A percentile compares a stretch with the other conserved stretches of the same genome.
Conservation (phyloP, 2,113 vertebrate genomes). For the Mus pahari region DNA sequence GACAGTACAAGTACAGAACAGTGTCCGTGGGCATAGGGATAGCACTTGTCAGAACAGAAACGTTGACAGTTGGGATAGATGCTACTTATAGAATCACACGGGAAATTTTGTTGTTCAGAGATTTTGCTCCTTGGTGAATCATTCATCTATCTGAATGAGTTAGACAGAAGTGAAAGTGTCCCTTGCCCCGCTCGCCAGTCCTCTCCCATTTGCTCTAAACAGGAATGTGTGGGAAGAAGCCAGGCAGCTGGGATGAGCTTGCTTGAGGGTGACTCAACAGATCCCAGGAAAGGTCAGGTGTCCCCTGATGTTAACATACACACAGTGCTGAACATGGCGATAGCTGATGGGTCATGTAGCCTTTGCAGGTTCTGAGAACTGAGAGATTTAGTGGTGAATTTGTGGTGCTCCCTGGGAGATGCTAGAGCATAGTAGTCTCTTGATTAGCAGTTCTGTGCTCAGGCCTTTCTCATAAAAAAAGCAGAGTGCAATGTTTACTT, state of each 20-base stretch:
- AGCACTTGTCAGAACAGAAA: not conserved
- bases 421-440: not conserved
- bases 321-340: conserved; percentile 16
- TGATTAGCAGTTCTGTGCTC: not conserved
- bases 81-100: not conserved
- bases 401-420: not conserved
- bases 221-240: not conserved
- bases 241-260: not conserved
- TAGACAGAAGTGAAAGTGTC: not conserved
- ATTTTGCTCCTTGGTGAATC: not conserved
- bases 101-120: not conserved
- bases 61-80: not conserved
- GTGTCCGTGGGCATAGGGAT: not conserved
- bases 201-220: not conserved
- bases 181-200: not conserved
- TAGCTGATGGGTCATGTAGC: conserved; percentile 10
- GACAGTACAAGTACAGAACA: not conserved
- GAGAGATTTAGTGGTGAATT: conserved; percentile 3
- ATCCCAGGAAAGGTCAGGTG: conserved; percentile 17
- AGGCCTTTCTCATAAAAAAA: not conserved
- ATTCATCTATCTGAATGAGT: not conserved
- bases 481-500: not conserved
- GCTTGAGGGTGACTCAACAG: not conserved
- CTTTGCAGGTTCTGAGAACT: not conserved
- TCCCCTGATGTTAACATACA: conserved; percentile 12